A percentile compares a stretch with the other conserved stretches of the same genome.
These are phyloP conservation scores for Plagiodera versicolora DNA, from an alignment of 2,888 invertebrate genomes.

Conservation along the genomic window DNA sequence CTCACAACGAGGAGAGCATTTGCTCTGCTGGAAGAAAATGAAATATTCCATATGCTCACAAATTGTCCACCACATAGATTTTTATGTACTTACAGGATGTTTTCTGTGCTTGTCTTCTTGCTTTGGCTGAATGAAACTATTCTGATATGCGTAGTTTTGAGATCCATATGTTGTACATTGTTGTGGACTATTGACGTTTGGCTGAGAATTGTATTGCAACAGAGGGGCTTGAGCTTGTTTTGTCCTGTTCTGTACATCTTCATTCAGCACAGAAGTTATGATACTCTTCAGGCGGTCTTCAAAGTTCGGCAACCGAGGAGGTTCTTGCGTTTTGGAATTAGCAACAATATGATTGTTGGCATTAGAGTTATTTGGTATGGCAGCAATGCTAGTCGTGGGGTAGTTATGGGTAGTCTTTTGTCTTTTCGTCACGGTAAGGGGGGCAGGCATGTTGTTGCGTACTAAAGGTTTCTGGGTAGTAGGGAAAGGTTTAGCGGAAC, in stretches of 20 bases:
- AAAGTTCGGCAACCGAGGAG: slow-evolving; percentile 85
- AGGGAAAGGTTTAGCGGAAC: slow-evolving; percentile 20
- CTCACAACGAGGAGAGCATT: slow-evolving; percentile 39
- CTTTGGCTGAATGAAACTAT: slow-evolving; percentile 40
- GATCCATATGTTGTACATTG: slow-evolving; percentile 31
- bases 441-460: slow-evolving; percentile 50
- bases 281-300: slow-evolving; percentile 88
- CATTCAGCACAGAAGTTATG: slow-evolving; percentile 83
- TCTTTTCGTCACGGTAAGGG: slow-evolving; percentile 47
- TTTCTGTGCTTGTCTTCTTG: slow-evolving; percentile 42
- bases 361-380: slow-evolving; percentile 20
- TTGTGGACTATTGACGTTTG: slow-evolving; percentile 17
- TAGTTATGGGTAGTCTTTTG: slow-evolving; percentile 43
- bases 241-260: slow-evolving; percentile 69
- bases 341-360: not conserved
- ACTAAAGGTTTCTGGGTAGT: slow-evolving; percentile 40
- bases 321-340: slow-evolving; percentile 62
- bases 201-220: slow-evolving; percentile 21
- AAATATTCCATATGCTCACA: no score
- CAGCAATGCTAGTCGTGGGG: slow-evolving; percentile 25
- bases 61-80: no score
- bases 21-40: slow-evolving; percentile 15
- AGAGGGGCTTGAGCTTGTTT: slow-evolving; percentile 44
- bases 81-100: slow-evolving; percentile 20
- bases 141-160: slow-evolving; percentile 35